Percentiles rank a stretch among this genome's conserved stretches.
These are phyloP conservation scores for Actenoides lindsayi DNA, from an alignment of 2,113 vertebrate species.

Conservation along the genomic window DNA sequence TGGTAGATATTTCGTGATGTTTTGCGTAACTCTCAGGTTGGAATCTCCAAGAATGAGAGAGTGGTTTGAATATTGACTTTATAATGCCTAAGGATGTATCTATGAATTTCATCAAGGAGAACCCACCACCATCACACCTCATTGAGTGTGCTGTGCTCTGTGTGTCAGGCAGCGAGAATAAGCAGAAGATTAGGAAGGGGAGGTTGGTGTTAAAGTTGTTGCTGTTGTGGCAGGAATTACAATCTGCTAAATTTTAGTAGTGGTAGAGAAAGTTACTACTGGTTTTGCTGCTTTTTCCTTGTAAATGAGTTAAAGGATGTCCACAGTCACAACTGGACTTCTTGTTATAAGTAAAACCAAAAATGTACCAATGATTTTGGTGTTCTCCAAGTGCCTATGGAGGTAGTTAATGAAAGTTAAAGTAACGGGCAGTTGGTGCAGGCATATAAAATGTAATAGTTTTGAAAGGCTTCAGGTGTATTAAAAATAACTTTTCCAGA, in stretches of 20 bases:
- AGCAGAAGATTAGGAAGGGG: neutral
- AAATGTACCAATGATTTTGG: neutral
- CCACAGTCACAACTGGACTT: neutral
- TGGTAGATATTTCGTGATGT: neutral
- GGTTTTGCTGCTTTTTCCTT: neutral
- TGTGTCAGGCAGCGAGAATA: fast-evolving
- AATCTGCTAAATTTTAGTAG: neutral
- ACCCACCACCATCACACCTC: neutral
- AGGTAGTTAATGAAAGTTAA: constrained; percentile 21
- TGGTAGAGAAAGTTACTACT: neutral
- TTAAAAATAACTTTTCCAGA: constrained; percentile 27
- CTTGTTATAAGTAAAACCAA: neutral
- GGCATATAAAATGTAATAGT: constrained; percentile 42
- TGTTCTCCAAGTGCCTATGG: neutral
- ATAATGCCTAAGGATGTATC: neutral
- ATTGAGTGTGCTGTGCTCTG: neutral
- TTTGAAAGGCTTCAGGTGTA: constrained; percentile 26
- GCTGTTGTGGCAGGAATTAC: neutral
- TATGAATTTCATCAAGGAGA: neutral
- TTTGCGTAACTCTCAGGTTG: neutral
- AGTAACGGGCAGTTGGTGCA: neutral
- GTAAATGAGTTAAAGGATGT: neutral
- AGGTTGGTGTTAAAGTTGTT: neutral
- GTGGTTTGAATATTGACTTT: neutral
- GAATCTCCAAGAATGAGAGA: neutral